phyloP scores from a whole-genome alignment of 2,888 invertebrate species.

The Halictus ligatus region DNA sequence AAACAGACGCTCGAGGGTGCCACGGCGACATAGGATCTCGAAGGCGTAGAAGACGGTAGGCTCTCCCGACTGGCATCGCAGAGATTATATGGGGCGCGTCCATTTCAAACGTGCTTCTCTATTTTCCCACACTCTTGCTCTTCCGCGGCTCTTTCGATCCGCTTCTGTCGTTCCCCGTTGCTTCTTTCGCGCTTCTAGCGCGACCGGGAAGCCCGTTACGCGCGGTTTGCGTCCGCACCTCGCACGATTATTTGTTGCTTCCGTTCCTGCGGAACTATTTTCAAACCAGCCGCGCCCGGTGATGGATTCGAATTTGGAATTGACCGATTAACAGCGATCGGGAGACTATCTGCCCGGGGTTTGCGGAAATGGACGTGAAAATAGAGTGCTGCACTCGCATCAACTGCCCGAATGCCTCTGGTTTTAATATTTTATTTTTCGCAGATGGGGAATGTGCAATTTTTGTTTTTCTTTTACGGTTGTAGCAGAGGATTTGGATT shows the following conservation, averaged over 20 bases:
- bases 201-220: slow-evolving; percentile 72
- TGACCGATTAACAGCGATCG: slow-evolving; percentile 43
- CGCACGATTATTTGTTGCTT: slow-evolving; percentile 83
- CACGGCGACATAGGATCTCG: slow-evolving; percentile 73
- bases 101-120: slow-evolving; percentile 60
- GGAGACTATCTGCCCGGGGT: not conserved
- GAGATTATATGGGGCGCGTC: slow-evolving; percentile 84
- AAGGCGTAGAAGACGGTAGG: slow-evolving; percentile 76
- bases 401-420: not conserved
- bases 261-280: slow-evolving; percentile 80
- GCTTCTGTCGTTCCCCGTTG: slow-evolving; percentile 35
- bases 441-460: not conserved
- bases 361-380: not conserved
- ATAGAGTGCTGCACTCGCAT: not conserved
- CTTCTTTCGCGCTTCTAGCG: slow-evolving; percentile 43
- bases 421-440: not conserved
- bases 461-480: not conserved
- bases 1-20: slow-evolving; percentile 18
- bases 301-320: slow-evolving; percentile 73
- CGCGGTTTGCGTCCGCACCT: slow-evolving; percentile 83
- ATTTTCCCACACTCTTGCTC: slow-evolving; percentile 44
- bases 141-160: slow-evolving; percentile 56
- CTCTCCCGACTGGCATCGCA: slow-evolving; percentile 79
- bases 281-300: slow-evolving; percentile 60
- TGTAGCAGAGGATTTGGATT: not conserved